Evolutionary conservation across 1,140 invertebrate species (phyloP).

Genomic region (Scaptomyza hsui): DNA sequence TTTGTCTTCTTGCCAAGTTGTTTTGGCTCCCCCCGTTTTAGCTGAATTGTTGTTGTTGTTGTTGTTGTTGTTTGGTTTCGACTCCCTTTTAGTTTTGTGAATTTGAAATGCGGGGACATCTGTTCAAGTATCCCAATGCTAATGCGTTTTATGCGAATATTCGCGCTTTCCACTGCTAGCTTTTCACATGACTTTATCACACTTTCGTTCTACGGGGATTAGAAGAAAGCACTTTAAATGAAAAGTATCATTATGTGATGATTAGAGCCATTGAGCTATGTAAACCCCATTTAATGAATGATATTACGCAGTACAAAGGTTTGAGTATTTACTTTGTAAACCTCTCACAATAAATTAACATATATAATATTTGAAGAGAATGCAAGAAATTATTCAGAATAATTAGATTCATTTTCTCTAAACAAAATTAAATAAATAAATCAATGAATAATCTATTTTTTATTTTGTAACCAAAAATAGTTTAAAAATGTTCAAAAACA

Average conservation of each 20-base stretch:
- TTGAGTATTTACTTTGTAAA: background rate
- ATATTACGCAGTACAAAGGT: background rate
- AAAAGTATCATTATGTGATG: constrained; percentile 8
- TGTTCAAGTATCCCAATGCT: constrained; percentile 78
- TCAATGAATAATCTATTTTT: no score
- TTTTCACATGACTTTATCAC: constrained; percentile 26
- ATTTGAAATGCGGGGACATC: constrained; percentile 81
- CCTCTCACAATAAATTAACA: no score
- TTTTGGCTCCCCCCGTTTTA: constrained; percentile 23
- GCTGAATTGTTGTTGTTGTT: constrained; percentile 36
- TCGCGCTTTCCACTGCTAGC: background rate
- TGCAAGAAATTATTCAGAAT: no score
- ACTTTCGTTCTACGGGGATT: constrained; percentile 10
- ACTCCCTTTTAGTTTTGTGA: constrained; percentile 79
- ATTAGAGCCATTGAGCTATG: constrained; percentile 7
- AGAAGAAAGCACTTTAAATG: constrained; percentile 23
- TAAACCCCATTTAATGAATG: background rate
- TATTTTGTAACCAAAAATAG: no score
- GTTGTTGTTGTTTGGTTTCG: background rate
- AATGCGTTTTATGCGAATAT: constrained; percentile 32
- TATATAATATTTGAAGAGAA: no score
- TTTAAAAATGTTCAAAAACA: no score
- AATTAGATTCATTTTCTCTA: no score
- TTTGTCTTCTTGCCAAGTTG: constrained; percentile 56
- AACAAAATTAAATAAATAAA: no score